A percentile compares a stretch with the other conserved stretches of the same genome.
phyloP scores from a whole-genome alignment of 1,140 invertebrate genomes.

The Cotesia chilonis region DNA sequence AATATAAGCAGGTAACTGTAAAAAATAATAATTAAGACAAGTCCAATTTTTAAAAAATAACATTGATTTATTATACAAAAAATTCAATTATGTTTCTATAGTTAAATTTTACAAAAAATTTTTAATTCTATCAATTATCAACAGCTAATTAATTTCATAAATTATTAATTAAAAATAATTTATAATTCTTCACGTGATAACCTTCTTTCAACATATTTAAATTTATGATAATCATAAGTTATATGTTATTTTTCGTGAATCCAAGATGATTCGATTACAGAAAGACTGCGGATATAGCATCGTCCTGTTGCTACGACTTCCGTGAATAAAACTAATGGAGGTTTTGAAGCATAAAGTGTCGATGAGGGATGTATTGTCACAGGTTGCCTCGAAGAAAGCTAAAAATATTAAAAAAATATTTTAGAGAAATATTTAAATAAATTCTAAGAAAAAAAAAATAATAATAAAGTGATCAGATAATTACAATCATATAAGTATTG shows the following conservation, averaged over 20 bases:
- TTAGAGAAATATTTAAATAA: slow-evolving; percentile 3
- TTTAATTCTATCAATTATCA: too few species aligned
- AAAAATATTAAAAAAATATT: slow-evolving; percentile 48
- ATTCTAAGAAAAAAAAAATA: slow-evolving; percentile 2
- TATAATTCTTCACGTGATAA: background rate
- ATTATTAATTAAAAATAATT: background rate
- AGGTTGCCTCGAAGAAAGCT: slow-evolving; percentile 73
- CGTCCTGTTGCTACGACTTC: slow-evolving; percentile 88
- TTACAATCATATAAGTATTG: slow-evolving; percentile 79
- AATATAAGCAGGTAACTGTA: too few species aligned
- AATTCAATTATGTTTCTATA: too few species aligned
- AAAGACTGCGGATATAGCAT: slow-evolving; percentile 81
- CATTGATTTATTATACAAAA: too few species aligned
- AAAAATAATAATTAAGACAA: too few species aligned
- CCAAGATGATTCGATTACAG: slow-evolving; percentile 80
- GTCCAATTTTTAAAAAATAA: too few species aligned
- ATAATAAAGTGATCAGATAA: slow-evolving; percentile 42
- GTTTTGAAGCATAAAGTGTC: slow-evolving; percentile 76
- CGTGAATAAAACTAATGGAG: slow-evolving; percentile 84
- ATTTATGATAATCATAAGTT: slow-evolving; percentile 14
- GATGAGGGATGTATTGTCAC: slow-evolving; percentile 88
- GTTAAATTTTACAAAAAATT: too few species aligned
- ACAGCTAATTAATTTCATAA: too few species aligned
- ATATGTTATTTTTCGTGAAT: slow-evolving; percentile 52
- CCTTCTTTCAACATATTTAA: slow-evolving; percentile 5